Base-by-base conservation (phyloP, 2,888 invertebrate genomes). In the Aphodius granarius region DNA sequence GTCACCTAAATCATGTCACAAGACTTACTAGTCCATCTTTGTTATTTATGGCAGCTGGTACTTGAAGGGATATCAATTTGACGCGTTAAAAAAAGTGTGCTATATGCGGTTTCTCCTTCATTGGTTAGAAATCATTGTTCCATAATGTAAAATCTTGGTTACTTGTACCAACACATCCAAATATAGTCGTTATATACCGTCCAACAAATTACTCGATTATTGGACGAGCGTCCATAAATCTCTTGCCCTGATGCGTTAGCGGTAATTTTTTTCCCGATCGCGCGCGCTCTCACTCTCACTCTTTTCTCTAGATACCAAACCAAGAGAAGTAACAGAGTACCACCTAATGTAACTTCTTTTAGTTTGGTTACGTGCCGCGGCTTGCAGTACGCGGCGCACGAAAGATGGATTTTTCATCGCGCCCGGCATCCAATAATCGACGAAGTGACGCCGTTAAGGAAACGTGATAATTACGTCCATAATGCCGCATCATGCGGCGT, bases 381-480 rank as follows among this genome's bases (percentile, higher is more conserved):
- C 43, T 1, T 43, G 43, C 43, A 43, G 20, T 19, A 20, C 68
- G 68, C 6, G n/a, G 21, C 68, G 68, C n/a, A 68, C 68, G 21
- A 18, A 6, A 20, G 68, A 21, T 21, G 68, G 20, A 68, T 68
- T 68, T 68, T 68, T 68, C 43, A 43, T 43, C 68, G 68, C 21
- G 18, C 22, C 15, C 20, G 68, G 43, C 43, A 43, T 43, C 43
- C 43, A 43, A 43, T 43, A 43, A 43, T 43, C 43, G 43, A 43
- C 43, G 43, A 43, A 43, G 18, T 22, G 68, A 22, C 19, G 68
- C 21, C 68, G 68, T 22, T 22, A 22, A 22, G 68, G 68, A 68
- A 68, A 68, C 68, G 68, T 68, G 68, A 68, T 68, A 68, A 68
- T 68, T 68, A 68, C 68, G 68, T 68, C 68, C 68, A 22, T 68